These are phyloP conservation scores for Lagocephalus sceleratus DNA, from an alignment of 2,797 vertebrate genomes.

Conservation along the genomic window DNA sequence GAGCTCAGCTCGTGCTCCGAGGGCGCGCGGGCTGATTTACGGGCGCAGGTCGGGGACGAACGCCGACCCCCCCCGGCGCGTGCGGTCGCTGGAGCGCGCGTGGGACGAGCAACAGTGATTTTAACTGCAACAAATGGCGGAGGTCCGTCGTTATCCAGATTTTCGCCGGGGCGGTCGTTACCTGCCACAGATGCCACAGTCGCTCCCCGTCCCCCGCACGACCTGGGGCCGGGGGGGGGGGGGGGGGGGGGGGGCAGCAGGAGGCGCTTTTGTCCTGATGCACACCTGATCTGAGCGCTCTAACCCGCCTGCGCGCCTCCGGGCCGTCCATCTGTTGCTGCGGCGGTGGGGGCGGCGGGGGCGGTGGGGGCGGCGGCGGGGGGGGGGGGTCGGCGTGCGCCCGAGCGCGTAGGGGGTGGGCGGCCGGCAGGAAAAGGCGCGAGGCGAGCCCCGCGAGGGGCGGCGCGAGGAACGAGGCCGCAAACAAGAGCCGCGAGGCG, in stretches of 20 bases:
- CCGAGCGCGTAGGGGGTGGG: conserved; percentile 37
- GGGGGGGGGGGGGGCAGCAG: no score
- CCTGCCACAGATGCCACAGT: conserved; percentile 74
- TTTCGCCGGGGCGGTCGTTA: conserved; percentile 65
- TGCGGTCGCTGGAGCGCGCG: conserved; percentile 60
- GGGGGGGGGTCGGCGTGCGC: no score
- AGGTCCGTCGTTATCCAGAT: conserved; percentile 67
- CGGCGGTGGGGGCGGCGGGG: conserved; percentile 14
- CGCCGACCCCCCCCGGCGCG: conserved; percentile 53
- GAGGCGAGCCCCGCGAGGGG: no score
- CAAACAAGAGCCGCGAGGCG: conserved; percentile 28
- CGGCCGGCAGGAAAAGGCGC: conserved; percentile 51
- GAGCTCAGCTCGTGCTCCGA: conserved; percentile 25
- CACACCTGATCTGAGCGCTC: conserved; percentile 71
- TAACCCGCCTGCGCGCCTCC: conserved; percentile 51
- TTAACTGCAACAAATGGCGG: conserved; percentile 73
- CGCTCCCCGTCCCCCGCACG: conserved; percentile 67
- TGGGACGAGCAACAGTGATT: conserved; percentile 70
- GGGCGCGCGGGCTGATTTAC: conserved; percentile 35
- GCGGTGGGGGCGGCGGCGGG: conserved; percentile 10
- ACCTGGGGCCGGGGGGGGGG: no score
- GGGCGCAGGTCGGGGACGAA: conserved; percentile 55
- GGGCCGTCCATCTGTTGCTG: conserved; percentile 74
- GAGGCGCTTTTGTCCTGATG: conserved; percentile 68
- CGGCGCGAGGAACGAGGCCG: neutral